These are phyloP conservation scores for Tragelaphus scriptus DNA, from an alignment of 2,113 vertebrate genomes.

Conservation along the genomic window DNA sequence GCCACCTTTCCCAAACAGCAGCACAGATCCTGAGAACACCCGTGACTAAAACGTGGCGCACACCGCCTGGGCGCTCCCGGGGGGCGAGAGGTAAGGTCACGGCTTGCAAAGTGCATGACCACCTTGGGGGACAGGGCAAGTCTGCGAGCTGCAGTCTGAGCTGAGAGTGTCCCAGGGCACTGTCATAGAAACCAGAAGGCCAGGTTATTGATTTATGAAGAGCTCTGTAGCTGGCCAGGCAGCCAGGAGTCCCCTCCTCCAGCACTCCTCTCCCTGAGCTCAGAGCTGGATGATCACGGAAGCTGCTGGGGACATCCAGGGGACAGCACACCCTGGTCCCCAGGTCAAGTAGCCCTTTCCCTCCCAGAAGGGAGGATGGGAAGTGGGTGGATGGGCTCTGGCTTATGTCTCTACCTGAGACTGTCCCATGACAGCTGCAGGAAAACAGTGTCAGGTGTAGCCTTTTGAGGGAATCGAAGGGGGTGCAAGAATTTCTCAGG, in stretches of 20 bases:
- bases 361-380: not conserved
- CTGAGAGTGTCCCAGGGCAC: not conserved
- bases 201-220: not conserved
- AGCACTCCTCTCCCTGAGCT: not conserved
- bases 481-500: not conserved
- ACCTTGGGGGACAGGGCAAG: not conserved
- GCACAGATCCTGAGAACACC: not conserved
- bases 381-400: not conserved
- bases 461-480: not conserved
- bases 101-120: fast-evolving
- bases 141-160: not conserved
- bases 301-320: not conserved
- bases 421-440: not conserved
- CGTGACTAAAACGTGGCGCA: not conserved
- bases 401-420: too few species aligned
- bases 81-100: not conserved
- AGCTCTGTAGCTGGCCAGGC: not conserved
- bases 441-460: not conserved
- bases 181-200: not conserved
- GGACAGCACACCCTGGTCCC: not conserved
- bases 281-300: fast-evolving
- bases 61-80: not conserved
- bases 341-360: not conserved
- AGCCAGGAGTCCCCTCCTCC: not conserved
- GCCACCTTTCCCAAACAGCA: not conserved